These are phyloP conservation scores for Struthidea cinerea DNA, from an alignment of 2,113 vertebrate genomes.

Conservation along the genomic window DNA sequence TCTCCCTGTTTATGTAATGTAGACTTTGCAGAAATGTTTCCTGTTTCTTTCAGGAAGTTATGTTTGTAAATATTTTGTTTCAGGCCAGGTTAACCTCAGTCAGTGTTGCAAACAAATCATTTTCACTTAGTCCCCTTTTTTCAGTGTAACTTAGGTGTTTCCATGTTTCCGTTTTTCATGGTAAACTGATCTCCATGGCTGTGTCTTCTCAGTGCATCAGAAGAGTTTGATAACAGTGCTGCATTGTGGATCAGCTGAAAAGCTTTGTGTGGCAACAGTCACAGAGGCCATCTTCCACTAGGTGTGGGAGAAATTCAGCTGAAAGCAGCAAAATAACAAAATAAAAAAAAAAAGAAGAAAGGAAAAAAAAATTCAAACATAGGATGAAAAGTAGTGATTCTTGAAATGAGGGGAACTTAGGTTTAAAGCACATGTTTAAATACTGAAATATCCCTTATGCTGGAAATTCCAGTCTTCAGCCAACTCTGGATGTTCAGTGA, in stretches of 20 bases:
- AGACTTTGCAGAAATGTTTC: not conserved
- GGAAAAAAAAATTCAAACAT: not conserved
- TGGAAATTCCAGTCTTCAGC: not conserved
- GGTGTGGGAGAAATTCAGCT: not conserved
- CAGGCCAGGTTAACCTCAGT: not conserved
- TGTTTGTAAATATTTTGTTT: not conserved
- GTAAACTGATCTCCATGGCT: not conserved
- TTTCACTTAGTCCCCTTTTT: accelerated
- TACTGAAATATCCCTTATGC: not conserved
- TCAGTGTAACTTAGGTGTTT: not conserved
- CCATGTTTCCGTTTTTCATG: not conserved
- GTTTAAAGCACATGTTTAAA: not conserved
- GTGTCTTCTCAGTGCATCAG: not conserved
- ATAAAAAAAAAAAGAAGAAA: not conserved
- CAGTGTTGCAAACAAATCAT: not conserved
- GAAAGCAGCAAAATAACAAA: not conserved
- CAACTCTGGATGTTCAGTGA: not conserved
- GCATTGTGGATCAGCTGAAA: not conserved
- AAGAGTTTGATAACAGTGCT: not conserved
- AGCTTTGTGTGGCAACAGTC: not conserved
- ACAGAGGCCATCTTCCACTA: not conserved
- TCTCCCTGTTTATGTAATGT: not conserved
- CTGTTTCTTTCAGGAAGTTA: not conserved
- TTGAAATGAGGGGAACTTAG: not conserved
- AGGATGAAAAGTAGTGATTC: not conserved